Percentiles rank a stretch among this genome's conserved stretches.
Conservation (phyloP, 2,888 invertebrate genomes). For the Lacanobia wlatinum region DNA sequence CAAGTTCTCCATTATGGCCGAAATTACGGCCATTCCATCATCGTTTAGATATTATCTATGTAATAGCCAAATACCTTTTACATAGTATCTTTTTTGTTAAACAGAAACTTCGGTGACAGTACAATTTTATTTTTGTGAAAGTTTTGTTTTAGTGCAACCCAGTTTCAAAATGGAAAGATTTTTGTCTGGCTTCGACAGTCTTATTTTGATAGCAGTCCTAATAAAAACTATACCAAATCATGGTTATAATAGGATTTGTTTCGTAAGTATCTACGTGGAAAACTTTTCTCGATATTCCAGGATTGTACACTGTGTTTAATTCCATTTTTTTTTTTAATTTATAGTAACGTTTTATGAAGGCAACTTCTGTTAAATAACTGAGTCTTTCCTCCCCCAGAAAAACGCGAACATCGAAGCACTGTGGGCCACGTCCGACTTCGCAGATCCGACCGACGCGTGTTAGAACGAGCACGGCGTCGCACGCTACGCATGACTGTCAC, state of each 20-base stretch:
- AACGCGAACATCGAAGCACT: conserved; percentile 69
- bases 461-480: conserved; percentile 93
- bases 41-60: conserved; percentile 11
- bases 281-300: too few relatives aligned
- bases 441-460: conserved; percentile 92
- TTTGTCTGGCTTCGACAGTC: not conserved
- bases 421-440: conserved; percentile 90
- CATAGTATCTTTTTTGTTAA: not conserved
- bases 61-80: not conserved
- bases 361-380: not conserved
- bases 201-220: not conserved
- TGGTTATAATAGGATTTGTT: not conserved
- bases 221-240: not conserved
- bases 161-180: not conserved
- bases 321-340: too few relatives aligned
- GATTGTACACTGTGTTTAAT: too few relatives aligned
- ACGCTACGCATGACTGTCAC: conserved; percentile 95
- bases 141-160: too few relatives aligned
- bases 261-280: not conserved
- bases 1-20: not conserved
- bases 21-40: conserved; percentile 18
- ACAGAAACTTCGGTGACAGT: too few relatives aligned
- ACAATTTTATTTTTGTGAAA: too few relatives aligned
- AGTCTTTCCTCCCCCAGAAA: conserved; percentile 67
- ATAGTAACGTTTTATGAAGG: too few relatives aligned